Percentiles rank a stretch among this genome's conserved stretches.
Conservation (phyloP, 2,113 vertebrate genomes). For the Plectropomus leopardus region DNA sequence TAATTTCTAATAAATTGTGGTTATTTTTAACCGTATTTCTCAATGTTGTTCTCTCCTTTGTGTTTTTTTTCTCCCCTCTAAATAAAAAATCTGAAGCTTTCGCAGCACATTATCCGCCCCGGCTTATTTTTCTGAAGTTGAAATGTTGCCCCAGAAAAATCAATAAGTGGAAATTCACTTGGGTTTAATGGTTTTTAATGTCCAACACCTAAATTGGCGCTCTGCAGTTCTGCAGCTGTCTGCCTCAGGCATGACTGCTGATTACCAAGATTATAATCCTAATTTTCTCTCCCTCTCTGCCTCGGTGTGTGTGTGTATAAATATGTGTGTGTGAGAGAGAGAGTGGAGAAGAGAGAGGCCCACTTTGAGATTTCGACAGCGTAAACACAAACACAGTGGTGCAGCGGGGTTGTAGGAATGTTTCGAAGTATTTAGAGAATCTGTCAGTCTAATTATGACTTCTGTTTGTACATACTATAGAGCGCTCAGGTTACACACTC, state of each 20-base stretch:
- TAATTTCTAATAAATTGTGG: neutral
- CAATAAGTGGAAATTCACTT: slow-evolving; percentile 63
- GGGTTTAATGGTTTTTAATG: slow-evolving; percentile 70
- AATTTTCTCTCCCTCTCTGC: slow-evolving; percentile 63
- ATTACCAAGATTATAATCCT: slow-evolving; percentile 76
- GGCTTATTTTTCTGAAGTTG: slow-evolving; percentile 54
- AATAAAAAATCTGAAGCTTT: slow-evolving; percentile 43
- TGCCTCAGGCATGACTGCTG: slow-evolving; percentile 66
- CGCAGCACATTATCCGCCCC: slow-evolving; percentile 20
- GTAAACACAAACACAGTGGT: slow-evolving; percentile 52
- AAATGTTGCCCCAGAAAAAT: slow-evolving; percentile 71
- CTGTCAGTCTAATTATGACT: slow-evolving; percentile 50
- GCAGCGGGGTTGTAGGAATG: slow-evolving; percentile 46
- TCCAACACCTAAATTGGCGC: slow-evolving; percentile 72
- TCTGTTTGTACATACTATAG: slow-evolving; percentile 32
- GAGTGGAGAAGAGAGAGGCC: slow-evolving; percentile 17
- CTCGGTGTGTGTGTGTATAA: slow-evolving; percentile 16
- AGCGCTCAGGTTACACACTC: slow-evolving; percentile 25
- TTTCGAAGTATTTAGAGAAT: slow-evolving; percentile 58
- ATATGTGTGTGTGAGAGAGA: slow-evolving; percentile 23
- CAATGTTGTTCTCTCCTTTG: neutral
- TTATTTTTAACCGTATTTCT: slow-evolving; percentile 1
- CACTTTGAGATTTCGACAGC: slow-evolving; percentile 26
- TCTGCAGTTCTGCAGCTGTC: slow-evolving; percentile 68
- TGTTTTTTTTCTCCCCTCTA: neutral